A percentile compares a stretch with the other conserved stretches of the same genome.
These are phyloP conservation scores for Ethmia dodecea DNA, from an alignment of 2,888 invertebrate species.

Conservation along the genomic window DNA sequence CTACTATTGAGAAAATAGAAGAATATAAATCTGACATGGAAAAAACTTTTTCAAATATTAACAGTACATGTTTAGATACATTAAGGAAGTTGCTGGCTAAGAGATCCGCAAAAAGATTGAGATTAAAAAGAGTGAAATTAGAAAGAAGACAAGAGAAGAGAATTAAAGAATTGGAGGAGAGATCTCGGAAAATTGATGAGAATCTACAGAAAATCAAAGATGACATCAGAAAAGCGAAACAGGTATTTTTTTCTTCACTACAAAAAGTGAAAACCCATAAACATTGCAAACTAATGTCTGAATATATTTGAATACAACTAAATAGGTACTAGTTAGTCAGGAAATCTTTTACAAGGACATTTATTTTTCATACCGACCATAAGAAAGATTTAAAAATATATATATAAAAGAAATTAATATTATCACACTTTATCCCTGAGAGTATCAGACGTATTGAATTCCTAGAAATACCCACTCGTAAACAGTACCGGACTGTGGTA, in stretches of 20 bases:
- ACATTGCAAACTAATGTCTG: too few species aligned
- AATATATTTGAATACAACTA: too few species aligned
- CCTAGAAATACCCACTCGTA: too few species aligned
- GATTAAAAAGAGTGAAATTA: conserved; percentile 56
- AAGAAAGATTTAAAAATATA: too few species aligned
- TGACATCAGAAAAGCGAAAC: conserved; percentile 77
- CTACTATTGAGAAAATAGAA: conserved; percentile 66
- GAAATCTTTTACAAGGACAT: too few species aligned
- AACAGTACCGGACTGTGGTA: too few species aligned
- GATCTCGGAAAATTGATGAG: conserved; percentile 80
- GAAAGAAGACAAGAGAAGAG: conserved; percentile 51
- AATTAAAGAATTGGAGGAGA: conserved; percentile 56
- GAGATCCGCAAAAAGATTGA: conserved; percentile 61
- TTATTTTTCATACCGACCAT: too few species aligned
- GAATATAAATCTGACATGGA: conserved; percentile 63
- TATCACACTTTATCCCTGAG: too few species aligned
- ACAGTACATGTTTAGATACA: conserved; percentile 49
- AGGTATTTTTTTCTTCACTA: conserved; percentile 60
- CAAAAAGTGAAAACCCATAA: too few species aligned
- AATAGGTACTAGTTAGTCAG: too few species aligned
- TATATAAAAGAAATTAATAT: too few species aligned
- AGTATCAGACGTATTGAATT: too few species aligned
- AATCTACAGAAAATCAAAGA: conserved; percentile 82
- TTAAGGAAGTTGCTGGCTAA: conserved; percentile 61
- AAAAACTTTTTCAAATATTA: conserved; percentile 49